These are phyloP conservation scores for Agrypnus murinus DNA, from an alignment of 2,888 invertebrate genomes.

Conservation along the genomic window DNA sequence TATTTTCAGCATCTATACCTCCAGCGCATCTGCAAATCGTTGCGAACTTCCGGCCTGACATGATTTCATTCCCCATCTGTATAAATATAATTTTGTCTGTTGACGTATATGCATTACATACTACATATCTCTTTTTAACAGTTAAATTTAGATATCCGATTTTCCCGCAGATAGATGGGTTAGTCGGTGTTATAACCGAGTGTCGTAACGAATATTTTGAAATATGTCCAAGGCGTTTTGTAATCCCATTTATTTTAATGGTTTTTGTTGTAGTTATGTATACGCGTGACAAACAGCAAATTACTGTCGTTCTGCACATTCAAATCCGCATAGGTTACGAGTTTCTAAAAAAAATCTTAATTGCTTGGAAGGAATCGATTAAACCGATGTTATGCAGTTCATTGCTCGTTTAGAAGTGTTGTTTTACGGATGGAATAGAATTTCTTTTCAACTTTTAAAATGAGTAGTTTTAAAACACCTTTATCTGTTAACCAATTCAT, in stretches of 20 bases:
- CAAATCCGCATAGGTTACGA: no score
- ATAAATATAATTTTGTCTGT: slow-evolving; percentile 36
- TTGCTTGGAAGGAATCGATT: no score
- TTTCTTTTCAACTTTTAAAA: no score
- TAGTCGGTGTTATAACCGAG: not conserved
- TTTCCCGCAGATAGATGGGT: not conserved
- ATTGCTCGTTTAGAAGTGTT: no score
- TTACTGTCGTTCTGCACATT: no score
- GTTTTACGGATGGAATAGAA: no score
- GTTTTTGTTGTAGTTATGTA: not conserved
- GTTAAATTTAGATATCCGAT: slow-evolving; percentile 35
- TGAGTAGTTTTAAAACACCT: no score
- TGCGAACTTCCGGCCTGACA: slow-evolving; percentile 33
- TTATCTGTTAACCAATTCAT: no score
- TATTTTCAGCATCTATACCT: slow-evolving; percentile 26
- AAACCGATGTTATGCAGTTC: no score
- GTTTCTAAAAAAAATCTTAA: no score
- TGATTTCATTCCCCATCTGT: slow-evolving; percentile 40
- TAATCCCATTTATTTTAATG: not conserved
- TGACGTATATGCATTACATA: slow-evolving; percentile 36
- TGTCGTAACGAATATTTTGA: slow-evolving; percentile 3
- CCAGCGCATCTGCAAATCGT: slow-evolving; percentile 38
- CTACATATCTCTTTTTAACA: slow-evolving; percentile 14
- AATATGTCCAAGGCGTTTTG: not conserved
- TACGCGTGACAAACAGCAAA: no score